Percentiles rank a stretch among this genome's conserved stretches.
Evolutionary conservation across 2,888 invertebrate species (phyloP).

Genomic region (Carterocephalus palaemon): DNA sequence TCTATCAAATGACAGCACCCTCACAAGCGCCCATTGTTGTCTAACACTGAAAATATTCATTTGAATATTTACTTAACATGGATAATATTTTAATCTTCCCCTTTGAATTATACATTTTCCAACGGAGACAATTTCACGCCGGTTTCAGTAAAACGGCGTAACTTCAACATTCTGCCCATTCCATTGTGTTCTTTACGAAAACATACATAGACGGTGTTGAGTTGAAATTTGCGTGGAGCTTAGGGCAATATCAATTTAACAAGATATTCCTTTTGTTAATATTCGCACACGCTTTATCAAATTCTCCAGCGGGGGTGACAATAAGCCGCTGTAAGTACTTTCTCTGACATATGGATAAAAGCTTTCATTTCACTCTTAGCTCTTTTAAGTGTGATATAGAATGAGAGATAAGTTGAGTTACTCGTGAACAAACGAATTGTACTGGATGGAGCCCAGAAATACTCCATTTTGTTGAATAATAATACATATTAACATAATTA

Average conservation of each 20-base stretch:
- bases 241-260: constrained; percentile 74
- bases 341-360: constrained; percentile 79
- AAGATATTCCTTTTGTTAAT: constrained; percentile 80
- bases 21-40: constrained; percentile 71
- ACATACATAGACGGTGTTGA: constrained; percentile 34
- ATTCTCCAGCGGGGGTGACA: constrained; percentile 79
- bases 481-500: constrained; percentile 14
- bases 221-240: constrained; percentile 50
- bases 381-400: constrained; percentile 65
- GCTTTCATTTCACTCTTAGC: constrained; percentile 78
- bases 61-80: constrained; percentile 81
- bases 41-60: constrained; percentile 80
- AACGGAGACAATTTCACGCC: constrained; percentile 77
- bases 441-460: constrained; percentile 1
- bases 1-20: constrained; percentile 75
- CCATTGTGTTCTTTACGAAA: constrained; percentile 45
- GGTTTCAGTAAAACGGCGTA: constrained; percentile 57
- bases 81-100: constrained; percentile 81
- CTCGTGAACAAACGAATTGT: constrained; percentile 11
- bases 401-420: constrained; percentile 32
- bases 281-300: constrained; percentile 80
- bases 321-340: constrained; percentile 79
- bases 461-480: constrained; percentile 16
- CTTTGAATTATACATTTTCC: constrained; percentile 79
- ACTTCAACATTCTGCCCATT: constrained; percentile 42